Base-by-base conservation (phyloP, 2,797 vertebrate species). In the Sebastes oblongus region DNA sequence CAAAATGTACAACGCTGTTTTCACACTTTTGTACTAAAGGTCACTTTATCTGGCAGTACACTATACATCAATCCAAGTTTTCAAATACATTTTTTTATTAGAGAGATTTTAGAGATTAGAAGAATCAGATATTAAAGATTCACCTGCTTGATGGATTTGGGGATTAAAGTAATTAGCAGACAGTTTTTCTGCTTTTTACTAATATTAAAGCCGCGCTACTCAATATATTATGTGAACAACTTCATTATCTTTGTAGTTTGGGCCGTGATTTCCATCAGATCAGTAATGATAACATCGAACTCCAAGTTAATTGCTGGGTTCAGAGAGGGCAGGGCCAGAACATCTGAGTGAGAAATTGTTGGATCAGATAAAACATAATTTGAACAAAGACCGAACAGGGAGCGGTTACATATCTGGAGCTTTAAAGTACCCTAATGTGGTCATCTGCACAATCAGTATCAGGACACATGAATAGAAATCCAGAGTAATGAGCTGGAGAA, bases 401-500 rank as follows among this genome's bases (percentile, higher is more conserved):
- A 46, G 25, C 34, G n/a, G 60, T 60, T 55, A 60, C 13, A 73
- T 59, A 39, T 69, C 59, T 61, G 64, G 42, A 72, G 27, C 42
- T 29, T 78, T 58, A 82, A 69, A 71, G 78, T 16, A 30, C 13
- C 25, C 16, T 32, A 66, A 81, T 78, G 25, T 80, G 68, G 56
- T 82, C 65, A 62, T 56, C 60, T 4, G 16, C 75, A 76, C 14
- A 24, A 60, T 72, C 71, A 72, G 59, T 67, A 66, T 62, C 8
- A 10, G 30, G 65, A 81, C 75, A 73, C 54, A 67, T 75, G 27
- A 84, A 74, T 34, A 73, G 16, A 88, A 76, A 78, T 75, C 24
- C 74, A 42, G 81, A 83, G 76, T 86, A 90, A 91, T 86, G 88
- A 91, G 74, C 42, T 72, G 54, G 69, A 81, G 86, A 83, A 68